Evolutionary conservation across 2,113 vertebrate genomes (phyloP).

Genomic region (Silurus meridionalis): DNA sequence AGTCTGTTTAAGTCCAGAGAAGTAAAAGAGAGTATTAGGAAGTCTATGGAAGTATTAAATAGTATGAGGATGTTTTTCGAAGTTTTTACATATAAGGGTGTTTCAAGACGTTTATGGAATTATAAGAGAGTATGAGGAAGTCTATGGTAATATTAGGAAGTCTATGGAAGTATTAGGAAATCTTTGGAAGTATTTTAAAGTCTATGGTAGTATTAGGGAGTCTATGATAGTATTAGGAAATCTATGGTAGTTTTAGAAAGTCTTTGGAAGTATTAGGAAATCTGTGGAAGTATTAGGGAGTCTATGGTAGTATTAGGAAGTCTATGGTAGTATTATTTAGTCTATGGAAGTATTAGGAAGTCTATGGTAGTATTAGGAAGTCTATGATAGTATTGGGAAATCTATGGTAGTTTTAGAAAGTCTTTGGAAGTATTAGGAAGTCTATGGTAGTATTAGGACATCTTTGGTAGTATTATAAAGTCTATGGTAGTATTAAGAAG

Average conservation of each 20-base stretch:
- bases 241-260: background rate
- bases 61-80: background rate
- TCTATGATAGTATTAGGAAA: background rate
- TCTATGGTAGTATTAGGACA: background rate
- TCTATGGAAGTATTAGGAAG: background rate
- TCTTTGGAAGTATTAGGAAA: background rate
- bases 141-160: background rate
- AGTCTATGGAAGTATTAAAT: background rate
- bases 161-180: background rate
- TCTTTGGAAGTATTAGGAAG: background rate
- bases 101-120: background rate
- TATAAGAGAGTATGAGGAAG: background rate
- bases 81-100: background rate
- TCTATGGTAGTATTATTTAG: background rate
- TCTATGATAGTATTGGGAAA: too few relatives aligned
- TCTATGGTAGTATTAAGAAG: too few relatives aligned
- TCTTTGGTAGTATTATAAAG: background rate
- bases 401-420: too few relatives aligned
- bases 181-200: too few relatives aligned
- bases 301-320: background rate
- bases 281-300: background rate
- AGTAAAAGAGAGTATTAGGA: background rate
- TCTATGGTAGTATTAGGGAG: too few relatives aligned
- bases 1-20: background rate
- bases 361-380: background rate